A percentile compares a stretch with the other conserved stretches of the same genome.
Evolutionary conservation across 1,140 invertebrate genomes (phyloP).

Genomic region (Drosophila oshimai): DNA sequence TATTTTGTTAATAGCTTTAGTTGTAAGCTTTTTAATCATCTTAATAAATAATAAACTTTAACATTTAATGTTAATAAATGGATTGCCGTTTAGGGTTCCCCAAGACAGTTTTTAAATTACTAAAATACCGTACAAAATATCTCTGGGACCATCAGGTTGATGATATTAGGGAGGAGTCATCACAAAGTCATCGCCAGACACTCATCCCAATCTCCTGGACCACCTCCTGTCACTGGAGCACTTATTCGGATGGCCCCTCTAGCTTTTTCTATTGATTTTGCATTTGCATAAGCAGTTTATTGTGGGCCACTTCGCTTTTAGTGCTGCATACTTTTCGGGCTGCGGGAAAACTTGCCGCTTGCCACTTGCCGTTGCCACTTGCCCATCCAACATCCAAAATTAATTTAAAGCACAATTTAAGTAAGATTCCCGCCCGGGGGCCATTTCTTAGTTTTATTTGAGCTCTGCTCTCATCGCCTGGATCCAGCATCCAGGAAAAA

Average conservation of each 20-base stretch:
- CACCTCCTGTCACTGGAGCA: too few species aligned
- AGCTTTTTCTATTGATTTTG: constrained; percentile 36
- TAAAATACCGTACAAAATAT: too few species aligned
- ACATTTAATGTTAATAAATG: too few species aligned
- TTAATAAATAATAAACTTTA: too few species aligned
- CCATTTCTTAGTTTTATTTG: constrained; percentile 46
- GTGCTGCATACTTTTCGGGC: constrained; percentile 42
- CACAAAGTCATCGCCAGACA: neutral
- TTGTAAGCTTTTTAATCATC: too few species aligned
- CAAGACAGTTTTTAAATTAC: too few species aligned
- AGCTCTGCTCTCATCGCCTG: constrained; percentile 13
- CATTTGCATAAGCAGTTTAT: constrained; percentile 52
- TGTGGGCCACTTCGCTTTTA: too few species aligned
- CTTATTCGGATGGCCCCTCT: neutral
- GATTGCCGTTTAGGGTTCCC: too few species aligned
- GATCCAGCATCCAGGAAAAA: neutral
- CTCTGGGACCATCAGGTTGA: neutral
- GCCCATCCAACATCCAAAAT: constrained; percentile 30
- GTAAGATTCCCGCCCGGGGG: constrained; percentile 41
- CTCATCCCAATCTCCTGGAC: neutral
- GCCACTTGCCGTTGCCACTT: neutral
- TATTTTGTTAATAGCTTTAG: too few species aligned
- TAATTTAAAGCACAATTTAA: constrained; percentile 74
- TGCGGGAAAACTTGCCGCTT: neutral
- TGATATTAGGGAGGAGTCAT: neutral